Conservation (phyloP, 2,113 vertebrate genomes). For the Periophthalmus modestus region DNA sequence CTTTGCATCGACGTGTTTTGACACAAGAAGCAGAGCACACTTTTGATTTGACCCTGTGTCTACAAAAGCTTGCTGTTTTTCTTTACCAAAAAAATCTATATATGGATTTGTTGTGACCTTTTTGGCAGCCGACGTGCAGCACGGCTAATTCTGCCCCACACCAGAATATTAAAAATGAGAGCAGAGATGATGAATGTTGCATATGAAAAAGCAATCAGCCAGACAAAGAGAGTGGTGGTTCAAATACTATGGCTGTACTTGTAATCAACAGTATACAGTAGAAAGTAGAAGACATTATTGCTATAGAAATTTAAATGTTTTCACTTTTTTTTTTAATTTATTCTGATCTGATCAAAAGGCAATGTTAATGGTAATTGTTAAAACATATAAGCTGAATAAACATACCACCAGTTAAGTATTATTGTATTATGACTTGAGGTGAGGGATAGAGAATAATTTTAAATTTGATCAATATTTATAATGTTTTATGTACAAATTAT, state of each 20-base stretch:
- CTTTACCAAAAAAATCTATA: slow-evolving; percentile 32
- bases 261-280: background rate
- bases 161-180: background rate
- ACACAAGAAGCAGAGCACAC: background rate
- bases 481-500: background rate
- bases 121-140: background rate
- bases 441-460: background rate
- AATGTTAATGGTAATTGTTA: background rate
- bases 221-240: background rate
- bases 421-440: background rate
- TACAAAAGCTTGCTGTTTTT: slow-evolving; percentile 19
- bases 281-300: background rate
- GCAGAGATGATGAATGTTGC: slow-evolving; percentile 3
- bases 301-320: background rate
- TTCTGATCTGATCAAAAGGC: no score
- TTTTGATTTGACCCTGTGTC: slow-evolving; percentile 46
- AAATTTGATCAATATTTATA: background rate
- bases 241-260: background rate
- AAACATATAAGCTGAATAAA: background rate
- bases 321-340: no score
- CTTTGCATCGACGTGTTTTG: slow-evolving; percentile 10
- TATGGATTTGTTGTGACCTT: slow-evolving; percentile 40
- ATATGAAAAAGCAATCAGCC: background rate
- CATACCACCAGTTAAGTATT: background rate
- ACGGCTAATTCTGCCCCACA: slow-evolving; percentile 2